Evolutionary conservation across 2,113 vertebrate species (phyloP).

Genomic region (Festucalex cinctus): DNA sequence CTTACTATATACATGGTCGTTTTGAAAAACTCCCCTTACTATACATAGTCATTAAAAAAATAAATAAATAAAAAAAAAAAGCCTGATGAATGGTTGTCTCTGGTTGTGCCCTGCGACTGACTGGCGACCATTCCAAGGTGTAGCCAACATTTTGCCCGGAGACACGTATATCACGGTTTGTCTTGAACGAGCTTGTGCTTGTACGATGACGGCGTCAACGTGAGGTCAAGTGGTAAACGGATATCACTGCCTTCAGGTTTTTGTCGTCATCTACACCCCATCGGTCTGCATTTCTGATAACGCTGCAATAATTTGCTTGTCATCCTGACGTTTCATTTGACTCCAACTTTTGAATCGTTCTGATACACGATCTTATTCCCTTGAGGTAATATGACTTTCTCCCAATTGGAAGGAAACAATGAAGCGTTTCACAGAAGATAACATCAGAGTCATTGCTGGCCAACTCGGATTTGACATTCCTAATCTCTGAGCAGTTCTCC

Average conservation of each 20-base stretch:
- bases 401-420: background rate
- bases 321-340: background rate
- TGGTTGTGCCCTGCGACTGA: too few species aligned
- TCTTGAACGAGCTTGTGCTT: background rate
- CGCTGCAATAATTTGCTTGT: background rate
- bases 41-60: too few species aligned
- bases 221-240: background rate
- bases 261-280: background rate
- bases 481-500: background rate
- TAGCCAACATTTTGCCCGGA: too few species aligned
- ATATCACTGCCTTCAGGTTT: background rate
- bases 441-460: background rate
- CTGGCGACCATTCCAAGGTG: too few species aligned
- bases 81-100: too few species aligned
- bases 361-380: background rate
- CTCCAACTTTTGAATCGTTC: background rate
- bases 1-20: too few species aligned
- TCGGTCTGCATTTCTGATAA: background rate
- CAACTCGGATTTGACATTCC: background rate
- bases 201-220: background rate
- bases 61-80: too few species aligned
- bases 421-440: background rate
- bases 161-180: background rate
- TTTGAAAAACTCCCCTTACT: too few species aligned
- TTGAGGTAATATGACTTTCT: background rate